Percentiles rank a stretch among this genome's conserved stretches.
Conservation (phyloP, 2,113 vertebrate species). For the Dissostichus mawsoni region DNA sequence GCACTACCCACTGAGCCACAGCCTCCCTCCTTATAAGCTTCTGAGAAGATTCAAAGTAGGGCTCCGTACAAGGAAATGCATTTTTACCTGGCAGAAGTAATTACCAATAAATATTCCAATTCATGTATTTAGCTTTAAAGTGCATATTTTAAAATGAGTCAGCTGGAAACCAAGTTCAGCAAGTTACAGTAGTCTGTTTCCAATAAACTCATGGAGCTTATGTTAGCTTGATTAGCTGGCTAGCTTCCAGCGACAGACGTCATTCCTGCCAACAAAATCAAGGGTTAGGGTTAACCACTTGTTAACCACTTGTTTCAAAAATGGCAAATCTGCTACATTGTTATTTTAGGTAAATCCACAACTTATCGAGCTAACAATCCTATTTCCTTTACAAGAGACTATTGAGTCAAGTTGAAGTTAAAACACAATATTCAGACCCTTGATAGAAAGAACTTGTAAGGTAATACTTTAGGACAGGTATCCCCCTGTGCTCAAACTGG, state of each 20-base stretch:
- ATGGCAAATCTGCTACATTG: neutral
- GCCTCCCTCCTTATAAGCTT: too few relatives aligned
- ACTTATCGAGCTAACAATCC: neutral
- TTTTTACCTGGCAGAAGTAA: neutral
- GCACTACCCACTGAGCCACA: too few relatives aligned
- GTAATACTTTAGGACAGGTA: neutral
- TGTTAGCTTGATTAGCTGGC: neutral
- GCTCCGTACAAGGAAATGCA: neutral
- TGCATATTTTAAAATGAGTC: neutral
- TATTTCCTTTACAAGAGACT: neutral
- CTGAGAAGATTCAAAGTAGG: too few relatives aligned
- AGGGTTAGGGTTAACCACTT: too few relatives aligned
- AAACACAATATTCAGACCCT: neutral
- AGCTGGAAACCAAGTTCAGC: neutral
- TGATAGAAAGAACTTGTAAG: neutral
- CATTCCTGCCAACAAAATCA: neutral
- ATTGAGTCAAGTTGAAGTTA: neutral
- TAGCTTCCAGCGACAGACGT: neutral
- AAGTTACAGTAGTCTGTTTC: too few relatives aligned
- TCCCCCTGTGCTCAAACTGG: too few relatives aligned
- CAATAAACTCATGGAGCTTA: neutral
- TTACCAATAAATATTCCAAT: neutral
- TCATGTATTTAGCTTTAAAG: neutral
- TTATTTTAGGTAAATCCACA: neutral
- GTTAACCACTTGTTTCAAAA: neutral